phyloP scores from a whole-genome alignment of 1,140 invertebrate genomes.

The Pseudomyrmex concolor region DNA sequence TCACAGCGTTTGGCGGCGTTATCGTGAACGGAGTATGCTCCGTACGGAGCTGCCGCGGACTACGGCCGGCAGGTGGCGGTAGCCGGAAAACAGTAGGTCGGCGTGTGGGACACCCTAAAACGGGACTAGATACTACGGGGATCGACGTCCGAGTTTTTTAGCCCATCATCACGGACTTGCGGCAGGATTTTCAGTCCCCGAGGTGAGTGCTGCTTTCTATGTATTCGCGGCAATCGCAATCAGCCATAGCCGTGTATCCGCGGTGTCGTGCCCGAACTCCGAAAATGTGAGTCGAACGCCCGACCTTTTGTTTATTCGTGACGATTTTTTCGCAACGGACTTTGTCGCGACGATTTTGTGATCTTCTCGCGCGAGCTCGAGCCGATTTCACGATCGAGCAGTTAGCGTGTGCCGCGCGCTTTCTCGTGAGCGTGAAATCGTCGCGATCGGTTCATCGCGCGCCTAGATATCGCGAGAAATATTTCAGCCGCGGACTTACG shows the following conservation, averaged over 20 bases:
- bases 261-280: slow-evolving; percentile 43
- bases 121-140: slow-evolving; percentile 80
- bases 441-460: slow-evolving; percentile 17
- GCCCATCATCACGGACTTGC: slow-evolving; percentile 73
- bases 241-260: background rate
- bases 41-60: slow-evolving; percentile 66
- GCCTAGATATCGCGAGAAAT: slow-evolving; percentile 76
- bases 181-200: slow-evolving; percentile 78
- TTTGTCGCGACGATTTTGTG: slow-evolving; percentile 68
- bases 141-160: slow-evolving; percentile 77
- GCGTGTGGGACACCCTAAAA: slow-evolving; percentile 82
- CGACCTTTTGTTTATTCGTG: slow-evolving; percentile 84
- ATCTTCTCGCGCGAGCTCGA: background rate
- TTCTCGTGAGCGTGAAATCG: slow-evolving; percentile 61
- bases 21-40: slow-evolving; percentile 76
- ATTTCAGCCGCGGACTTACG: slow-evolving; percentile 68
- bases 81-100: slow-evolving; percentile 79
- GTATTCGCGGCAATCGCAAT: slow-evolving; percentile 28
- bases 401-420: slow-evolving; percentile 60
- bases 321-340: slow-evolving; percentile 74
- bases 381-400: slow-evolving; percentile 65
- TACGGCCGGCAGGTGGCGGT: slow-evolving; percentile 77
- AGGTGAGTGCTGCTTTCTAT: slow-evolving; percentile 75
- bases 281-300: slow-evolving; percentile 71
- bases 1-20: slow-evolving; percentile 52